Evolutionary conservation across 2,113 vertebrate species (phyloP).

Genomic region (Psittacula cyanocephala): DNA sequence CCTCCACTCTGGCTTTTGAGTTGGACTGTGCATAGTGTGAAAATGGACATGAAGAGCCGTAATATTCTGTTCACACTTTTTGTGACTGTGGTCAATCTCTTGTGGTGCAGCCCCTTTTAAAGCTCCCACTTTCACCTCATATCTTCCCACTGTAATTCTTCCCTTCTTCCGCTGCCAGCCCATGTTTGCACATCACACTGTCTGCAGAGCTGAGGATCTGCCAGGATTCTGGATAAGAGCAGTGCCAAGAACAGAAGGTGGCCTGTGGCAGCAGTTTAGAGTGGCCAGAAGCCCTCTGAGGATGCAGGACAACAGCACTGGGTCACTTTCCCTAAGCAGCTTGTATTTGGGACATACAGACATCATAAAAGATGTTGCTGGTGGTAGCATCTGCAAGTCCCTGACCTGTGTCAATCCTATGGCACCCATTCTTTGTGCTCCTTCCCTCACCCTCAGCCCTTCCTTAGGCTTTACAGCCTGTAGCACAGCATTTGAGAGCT

Average conservation of each 20-base stretch:
- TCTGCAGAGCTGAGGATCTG: neutral
- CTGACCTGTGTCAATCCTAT: neutral
- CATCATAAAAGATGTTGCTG: accelerated
- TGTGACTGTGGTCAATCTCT: neutral
- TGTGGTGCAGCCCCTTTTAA: neutral
- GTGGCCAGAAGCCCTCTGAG: neutral
- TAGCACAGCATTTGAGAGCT: accelerated
- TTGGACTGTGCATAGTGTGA: neutral
- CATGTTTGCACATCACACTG: neutral
- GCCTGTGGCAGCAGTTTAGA: neutral
- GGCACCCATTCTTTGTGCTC: neutral
- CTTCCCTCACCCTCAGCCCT: neutral
- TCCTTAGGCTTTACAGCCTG: neutral
- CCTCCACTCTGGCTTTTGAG: neutral
- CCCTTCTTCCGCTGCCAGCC: neutral
- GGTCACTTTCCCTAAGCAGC: neutral
- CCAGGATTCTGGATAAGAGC: neutral
- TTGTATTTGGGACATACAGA: too few species aligned
- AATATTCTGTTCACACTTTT: neutral
- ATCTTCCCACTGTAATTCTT: neutral
- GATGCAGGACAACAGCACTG: neutral
- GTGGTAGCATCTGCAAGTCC: neutral
- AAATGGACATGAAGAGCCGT: neutral
- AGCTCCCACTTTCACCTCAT: neutral
- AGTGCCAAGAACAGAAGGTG: neutral